Conservation (phyloP, 2,113 vertebrate genomes). For the Scartelaos histophorus region DNA sequence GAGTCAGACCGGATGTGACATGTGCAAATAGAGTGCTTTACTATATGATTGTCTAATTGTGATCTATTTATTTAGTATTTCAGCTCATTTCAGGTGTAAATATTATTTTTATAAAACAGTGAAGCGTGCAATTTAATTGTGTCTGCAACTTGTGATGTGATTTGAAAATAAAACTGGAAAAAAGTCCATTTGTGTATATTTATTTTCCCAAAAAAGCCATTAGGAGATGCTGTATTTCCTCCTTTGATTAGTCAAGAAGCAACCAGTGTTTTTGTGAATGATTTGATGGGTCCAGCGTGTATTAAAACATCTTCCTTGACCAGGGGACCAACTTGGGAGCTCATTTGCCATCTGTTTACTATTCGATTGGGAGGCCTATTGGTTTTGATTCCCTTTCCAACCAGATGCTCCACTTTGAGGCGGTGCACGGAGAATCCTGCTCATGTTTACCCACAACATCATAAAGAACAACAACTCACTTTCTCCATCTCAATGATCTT, state of each 20-base stretch:
- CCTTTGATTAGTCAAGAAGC: background rate
- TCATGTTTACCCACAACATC: conserved; percentile 62
- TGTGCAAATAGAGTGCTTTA: conserved; percentile 20
- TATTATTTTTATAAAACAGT: conserved; percentile 75
- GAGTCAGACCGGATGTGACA: conserved; percentile 6
- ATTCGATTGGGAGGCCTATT: background rate
- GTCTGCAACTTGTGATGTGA: conserved; percentile 59
- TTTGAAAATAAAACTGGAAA: conserved; percentile 51
- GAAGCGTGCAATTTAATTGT: conserved; percentile 59
- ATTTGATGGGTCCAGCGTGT: conserved; percentile 53
- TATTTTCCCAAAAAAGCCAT: background rate
- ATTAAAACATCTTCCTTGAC: conserved; percentile 37
- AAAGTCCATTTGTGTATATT: conserved; percentile 1
- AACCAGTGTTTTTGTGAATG: background rate
- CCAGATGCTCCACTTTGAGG: background rate
- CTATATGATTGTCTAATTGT: conserved; percentile 27
- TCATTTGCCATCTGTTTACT: background rate
- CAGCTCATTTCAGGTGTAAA: conserved; percentile 54
- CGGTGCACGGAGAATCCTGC: conserved; percentile 29
- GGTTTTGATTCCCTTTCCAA: background rate
- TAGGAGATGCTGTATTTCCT: background rate
- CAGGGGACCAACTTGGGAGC: background rate
- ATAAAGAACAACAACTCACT: conserved; percentile 55
- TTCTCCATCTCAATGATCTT: conserved; percentile 66
- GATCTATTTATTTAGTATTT: conserved; percentile 78